These are phyloP conservation scores for Torymus auratus DNA, from an alignment of 2,888 invertebrate genomes.

Conservation along the genomic window DNA sequence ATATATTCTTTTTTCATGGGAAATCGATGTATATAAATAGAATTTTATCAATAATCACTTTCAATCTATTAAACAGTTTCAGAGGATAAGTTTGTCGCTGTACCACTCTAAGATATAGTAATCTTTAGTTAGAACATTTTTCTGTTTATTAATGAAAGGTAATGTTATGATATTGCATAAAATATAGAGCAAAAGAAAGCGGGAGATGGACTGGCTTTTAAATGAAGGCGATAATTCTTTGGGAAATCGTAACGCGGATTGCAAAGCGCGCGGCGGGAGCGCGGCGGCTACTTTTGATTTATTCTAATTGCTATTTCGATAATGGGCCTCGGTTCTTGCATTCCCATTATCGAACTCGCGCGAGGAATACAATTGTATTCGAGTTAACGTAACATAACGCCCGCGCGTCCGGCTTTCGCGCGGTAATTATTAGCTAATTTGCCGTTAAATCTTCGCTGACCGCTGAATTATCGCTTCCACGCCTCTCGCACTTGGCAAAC, in stretches of 20 bases:
- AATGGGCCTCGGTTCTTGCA: constrained; percentile 73
- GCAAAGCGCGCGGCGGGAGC: constrained; percentile 13
- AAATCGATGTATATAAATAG: no score
- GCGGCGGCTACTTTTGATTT: constrained; percentile 70
- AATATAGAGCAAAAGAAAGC: not conserved
- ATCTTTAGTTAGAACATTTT: no score
- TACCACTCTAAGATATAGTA: no score
- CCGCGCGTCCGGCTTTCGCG: constrained; percentile 58
- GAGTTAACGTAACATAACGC: constrained; percentile 69
- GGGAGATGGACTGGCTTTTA: constrained; percentile 32
- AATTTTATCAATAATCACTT: no score
- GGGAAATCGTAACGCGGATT: constrained; percentile 50
- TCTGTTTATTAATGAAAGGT: not conserved
- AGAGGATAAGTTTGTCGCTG: no score
- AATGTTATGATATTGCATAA: constrained; percentile 3
- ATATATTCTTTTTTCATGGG: no score
- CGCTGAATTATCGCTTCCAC: constrained; percentile 67
- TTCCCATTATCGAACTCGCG: constrained; percentile 75
- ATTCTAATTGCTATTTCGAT: constrained; percentile 77
- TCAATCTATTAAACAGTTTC: no score
- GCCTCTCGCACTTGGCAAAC: constrained; percentile 15
- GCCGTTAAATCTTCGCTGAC: constrained; percentile 73
- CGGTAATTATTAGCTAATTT: constrained; percentile 75
- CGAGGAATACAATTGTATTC: constrained; percentile 74
- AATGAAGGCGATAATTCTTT: constrained; percentile 53